Conservation (phyloP, 2,888 invertebrate genomes). For the Quadroppia sp. region DNA sequence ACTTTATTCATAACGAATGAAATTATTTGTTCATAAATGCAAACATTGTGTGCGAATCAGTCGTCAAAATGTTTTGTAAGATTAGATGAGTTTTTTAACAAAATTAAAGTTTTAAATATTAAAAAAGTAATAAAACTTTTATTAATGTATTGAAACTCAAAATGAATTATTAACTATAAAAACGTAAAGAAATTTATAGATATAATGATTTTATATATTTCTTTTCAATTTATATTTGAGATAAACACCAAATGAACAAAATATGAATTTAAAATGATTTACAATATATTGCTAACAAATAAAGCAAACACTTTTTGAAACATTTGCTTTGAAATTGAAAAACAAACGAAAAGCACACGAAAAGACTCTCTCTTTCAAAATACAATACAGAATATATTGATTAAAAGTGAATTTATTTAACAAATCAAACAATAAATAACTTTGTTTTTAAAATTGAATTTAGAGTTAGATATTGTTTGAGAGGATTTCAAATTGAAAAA, state of each 20-base stretch:
- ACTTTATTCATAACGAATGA: background rate
- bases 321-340: too few relatives aligned
- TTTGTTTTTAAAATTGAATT: too few relatives aligned
- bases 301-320: background rate
- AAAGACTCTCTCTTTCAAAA: background rate
- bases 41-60: constrained; percentile 24
- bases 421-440: too few relatives aligned
- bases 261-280: constrained; percentile 31
- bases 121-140: constrained; percentile 16
- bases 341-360: background rate
- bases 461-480: background rate
- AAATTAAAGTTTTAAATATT: constrained; percentile 21
- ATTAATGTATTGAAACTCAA: background rate
- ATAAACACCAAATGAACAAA: background rate
- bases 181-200: background rate
- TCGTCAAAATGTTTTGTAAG: constrained; percentile 22
- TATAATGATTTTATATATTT: constrained; percentile 8
- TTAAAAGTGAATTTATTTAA: too few relatives aligned
- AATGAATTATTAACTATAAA: constrained; percentile 33
- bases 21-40: background rate
- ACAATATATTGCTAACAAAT: background rate
- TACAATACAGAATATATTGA: background rate
- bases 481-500: background rate
- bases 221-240: background rate
- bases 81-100: background rate